Evolutionary conservation across 2,113 vertebrate species (phyloP).

Genomic region (Cyanoderma ruficeps): DNA sequence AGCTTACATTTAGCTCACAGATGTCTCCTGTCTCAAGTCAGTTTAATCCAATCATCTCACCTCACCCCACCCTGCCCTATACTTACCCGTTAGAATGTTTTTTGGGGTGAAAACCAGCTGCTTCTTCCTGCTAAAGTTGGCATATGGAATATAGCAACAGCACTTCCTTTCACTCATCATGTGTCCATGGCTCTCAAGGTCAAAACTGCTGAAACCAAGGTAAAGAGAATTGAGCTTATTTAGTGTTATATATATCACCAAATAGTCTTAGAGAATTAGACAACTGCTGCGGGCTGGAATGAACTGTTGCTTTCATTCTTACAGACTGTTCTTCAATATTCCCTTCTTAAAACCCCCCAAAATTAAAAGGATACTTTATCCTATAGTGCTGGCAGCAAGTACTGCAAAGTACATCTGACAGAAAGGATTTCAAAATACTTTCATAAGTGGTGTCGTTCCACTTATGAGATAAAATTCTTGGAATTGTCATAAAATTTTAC

Average conservation of each 20-base stretch:
- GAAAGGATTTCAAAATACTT: not conserved
- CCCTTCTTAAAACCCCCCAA: not conserved
- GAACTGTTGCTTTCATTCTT: not conserved
- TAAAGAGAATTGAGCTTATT: slow-evolving; percentile 69
- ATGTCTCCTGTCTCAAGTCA: slow-evolving; percentile 67
- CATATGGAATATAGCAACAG: slow-evolving; percentile 15
- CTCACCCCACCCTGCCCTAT: slow-evolving; percentile 30
- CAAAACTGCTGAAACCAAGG: slow-evolving; percentile 83
- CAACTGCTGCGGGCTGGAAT: not conserved
- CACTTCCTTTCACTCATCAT: slow-evolving; percentile 66
- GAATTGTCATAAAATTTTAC: not conserved
- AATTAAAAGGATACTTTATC: not conserved
- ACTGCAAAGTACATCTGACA: not conserved
- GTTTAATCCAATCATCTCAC: slow-evolving; percentile 81
- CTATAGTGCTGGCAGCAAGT: not conserved
- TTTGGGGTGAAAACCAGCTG: slow-evolving; percentile 43
- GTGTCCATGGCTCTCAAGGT: slow-evolving; percentile 79
- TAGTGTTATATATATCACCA: not conserved
- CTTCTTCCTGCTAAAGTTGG: slow-evolving; percentile 48
- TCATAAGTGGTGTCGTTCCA: not conserved
- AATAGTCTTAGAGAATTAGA: not conserved
- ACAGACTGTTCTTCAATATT: not conserved
- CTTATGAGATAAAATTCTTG: not conserved
- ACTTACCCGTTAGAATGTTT: slow-evolving; percentile 33
- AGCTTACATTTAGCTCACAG: slow-evolving; percentile 61